phyloP scores from a whole-genome alignment of 35 echinoderm and acorn worm species.

The Amphiura filiformis region DNA sequence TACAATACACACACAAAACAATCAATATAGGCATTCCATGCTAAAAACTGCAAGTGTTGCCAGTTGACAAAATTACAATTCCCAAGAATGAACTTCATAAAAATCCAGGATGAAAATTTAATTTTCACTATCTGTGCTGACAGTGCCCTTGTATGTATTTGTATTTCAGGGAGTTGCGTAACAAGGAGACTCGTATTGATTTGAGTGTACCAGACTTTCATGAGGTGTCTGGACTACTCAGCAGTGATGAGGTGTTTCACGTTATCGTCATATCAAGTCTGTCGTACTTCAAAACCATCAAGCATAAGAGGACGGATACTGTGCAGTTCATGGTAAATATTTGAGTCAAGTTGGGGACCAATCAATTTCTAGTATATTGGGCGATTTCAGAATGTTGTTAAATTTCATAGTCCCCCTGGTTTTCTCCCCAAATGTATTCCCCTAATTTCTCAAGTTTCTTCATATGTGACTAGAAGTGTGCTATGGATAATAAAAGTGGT shows the following conservation, averaged over 20 bases:
- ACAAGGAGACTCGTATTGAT: slow-evolving; percentile 68
- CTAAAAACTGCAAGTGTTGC: too few species aligned
- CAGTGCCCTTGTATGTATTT: too few species aligned
- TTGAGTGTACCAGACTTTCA: slow-evolving; percentile 76
- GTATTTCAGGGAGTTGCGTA: slow-evolving; percentile 59
- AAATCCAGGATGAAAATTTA: too few species aligned
- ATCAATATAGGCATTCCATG: too few species aligned
- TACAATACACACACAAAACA: too few species aligned
- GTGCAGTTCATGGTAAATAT: slow-evolving; percentile 92
- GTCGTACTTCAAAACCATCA: slow-evolving; percentile 64
- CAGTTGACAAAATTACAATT: too few species aligned
- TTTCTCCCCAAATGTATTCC: background rate
- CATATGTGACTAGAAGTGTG: background rate
- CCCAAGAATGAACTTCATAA: too few species aligned
- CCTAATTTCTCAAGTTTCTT: background rate
- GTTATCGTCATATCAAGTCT: slow-evolving; percentile 73
- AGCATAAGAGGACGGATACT: slow-evolving; percentile 43
- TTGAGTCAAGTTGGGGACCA: background rate
- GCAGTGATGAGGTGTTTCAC: slow-evolving; percentile 61
- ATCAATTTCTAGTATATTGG: background rate
- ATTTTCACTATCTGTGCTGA: too few species aligned
- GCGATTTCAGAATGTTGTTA: background rate
- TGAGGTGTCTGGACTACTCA: slow-evolving; percentile 43
- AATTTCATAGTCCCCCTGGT: background rate
- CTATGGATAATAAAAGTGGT: too few species aligned